Evolutionary conservation across 2,888 invertebrate genomes (phyloP).

Genomic region (Pristionchus entomophagus): DNA sequence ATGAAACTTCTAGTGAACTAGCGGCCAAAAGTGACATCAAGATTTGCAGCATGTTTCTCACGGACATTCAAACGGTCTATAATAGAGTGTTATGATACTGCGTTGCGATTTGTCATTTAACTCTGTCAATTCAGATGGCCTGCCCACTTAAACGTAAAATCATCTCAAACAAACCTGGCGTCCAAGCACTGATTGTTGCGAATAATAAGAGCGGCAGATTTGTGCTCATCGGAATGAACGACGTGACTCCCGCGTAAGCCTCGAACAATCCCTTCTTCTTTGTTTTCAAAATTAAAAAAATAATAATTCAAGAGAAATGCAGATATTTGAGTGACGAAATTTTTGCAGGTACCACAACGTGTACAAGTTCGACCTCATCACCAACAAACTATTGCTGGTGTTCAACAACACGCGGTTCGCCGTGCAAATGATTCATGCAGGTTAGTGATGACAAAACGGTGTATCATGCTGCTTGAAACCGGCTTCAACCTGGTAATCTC

Average conservation of each 20-base stretch:
- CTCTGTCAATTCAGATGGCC: not conserved
- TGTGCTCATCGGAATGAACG: not conserved
- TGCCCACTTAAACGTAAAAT: not conserved
- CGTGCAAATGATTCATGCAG: no score
- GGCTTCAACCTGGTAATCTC: no score
- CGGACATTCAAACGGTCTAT: not conserved
- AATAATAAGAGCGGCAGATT: not conserved
- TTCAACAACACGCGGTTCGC: not conserved
- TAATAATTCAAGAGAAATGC: not conserved
- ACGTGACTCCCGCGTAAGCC: not conserved
- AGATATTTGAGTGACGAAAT: no score
- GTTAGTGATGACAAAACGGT: no score
- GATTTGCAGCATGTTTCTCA: not conserved
- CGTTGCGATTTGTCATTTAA: not conserved
- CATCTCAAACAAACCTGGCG: not conserved
- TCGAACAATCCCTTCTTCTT: not conserved
- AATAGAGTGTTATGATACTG: not conserved
- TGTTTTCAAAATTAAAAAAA: not conserved
- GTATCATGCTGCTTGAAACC: no score
- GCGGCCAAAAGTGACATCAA: not conserved
- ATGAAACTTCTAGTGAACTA: not conserved
- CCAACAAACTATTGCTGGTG: not conserved
- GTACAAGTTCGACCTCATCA: not conserved
- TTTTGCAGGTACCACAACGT: not conserved
- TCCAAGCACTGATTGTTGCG: not conserved